Evolutionary conservation across 2,797 vertebrate species (phyloP), one percentile per base, ranked within the genome.

Genomic region (Sebastiscus tertius): DNA sequence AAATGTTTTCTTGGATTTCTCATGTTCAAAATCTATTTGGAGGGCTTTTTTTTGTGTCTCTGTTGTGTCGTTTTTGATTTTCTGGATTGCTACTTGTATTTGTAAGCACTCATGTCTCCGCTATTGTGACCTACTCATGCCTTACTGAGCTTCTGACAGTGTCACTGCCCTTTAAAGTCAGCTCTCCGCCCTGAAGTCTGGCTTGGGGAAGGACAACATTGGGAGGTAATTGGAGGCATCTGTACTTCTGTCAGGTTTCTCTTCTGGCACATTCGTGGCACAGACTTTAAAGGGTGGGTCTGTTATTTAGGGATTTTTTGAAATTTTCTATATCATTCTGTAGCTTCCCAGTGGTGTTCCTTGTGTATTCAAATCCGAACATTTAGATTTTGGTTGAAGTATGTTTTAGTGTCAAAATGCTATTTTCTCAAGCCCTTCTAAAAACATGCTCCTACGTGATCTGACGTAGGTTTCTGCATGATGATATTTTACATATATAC

Each of bases 81-180:
- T 72, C 13, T 63, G 10, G 31, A 66, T 56, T 71, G 26, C 69
- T 60, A 49, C 61, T 70, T 68, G 33, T n/a, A 46, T 73, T 60
- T 58, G 11, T 58, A 65, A 67, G 26, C 16, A 49, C 27, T 39
- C 36, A 34, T 70, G 13, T 78, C 39, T 54, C 68, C 54, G 39
- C 33, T 68, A 68, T 64, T 58, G 63, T 63, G 71, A 82, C 72
- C 79, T 55, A 33, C 33, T 58, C 56, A 31, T 59, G 76, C 31
- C 52, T 65, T 67, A 62, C 62, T 59, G 27, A 26, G 27, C 20
- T 66, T 62, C 29, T 79, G 59, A 79, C 55, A 68, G 61, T 76
- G 79, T 82, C 72, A 52, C 56, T 56, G 42, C 27, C 8, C 60
- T 69, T 77, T 52, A 59, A 73, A 69, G 72, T 72, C 66, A 63